Conservation (phyloP, 2,888 invertebrate genomes). For the Unio pictorum region DNA sequence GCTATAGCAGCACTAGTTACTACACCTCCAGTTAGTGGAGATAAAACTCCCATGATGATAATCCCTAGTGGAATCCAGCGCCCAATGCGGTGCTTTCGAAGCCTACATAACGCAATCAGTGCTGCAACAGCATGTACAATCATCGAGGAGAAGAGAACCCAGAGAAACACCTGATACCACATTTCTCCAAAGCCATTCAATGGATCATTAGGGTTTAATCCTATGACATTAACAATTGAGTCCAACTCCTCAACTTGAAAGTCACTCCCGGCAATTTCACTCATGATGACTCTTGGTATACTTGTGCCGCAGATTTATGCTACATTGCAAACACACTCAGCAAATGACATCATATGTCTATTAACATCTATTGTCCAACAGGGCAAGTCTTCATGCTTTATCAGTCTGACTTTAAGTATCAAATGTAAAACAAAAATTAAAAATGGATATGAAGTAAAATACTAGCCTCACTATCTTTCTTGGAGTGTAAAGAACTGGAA, state of each 20-base stretch:
- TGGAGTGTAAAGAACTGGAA: no score
- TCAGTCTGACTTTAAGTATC: no score
- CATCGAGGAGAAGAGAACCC: conserved; percentile 94
- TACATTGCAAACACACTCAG: no score
- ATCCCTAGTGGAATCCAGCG: conserved; percentile 89
- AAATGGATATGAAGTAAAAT: no score
- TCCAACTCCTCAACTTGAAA: conserved; percentile 75
- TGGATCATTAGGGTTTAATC: conserved; percentile 78
- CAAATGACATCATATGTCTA: no score
- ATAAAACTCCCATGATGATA: conserved; percentile 89
- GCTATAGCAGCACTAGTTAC: conserved; percentile 86
- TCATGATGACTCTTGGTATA: no score
- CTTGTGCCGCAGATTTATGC: no score
- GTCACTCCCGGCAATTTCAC: conserved; percentile 35
- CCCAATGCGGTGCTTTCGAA: conserved; percentile 94
- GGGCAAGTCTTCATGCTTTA: no score
- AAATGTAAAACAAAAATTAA: no score
- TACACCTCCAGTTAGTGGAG: conserved; percentile 88
- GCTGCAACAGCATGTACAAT: conserved; percentile 92
- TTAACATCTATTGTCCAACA: no score
- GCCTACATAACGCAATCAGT: conserved; percentile 89
- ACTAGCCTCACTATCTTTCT: no score
- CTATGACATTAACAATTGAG: conserved; percentile 81
- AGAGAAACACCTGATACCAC: conserved; percentile 97
- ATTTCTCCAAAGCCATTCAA: conserved; percentile 79